These are phyloP conservation scores for Rhyacophila evoluta DNA, from an alignment of 2,888 invertebrate species.

Conservation along the genomic window DNA sequence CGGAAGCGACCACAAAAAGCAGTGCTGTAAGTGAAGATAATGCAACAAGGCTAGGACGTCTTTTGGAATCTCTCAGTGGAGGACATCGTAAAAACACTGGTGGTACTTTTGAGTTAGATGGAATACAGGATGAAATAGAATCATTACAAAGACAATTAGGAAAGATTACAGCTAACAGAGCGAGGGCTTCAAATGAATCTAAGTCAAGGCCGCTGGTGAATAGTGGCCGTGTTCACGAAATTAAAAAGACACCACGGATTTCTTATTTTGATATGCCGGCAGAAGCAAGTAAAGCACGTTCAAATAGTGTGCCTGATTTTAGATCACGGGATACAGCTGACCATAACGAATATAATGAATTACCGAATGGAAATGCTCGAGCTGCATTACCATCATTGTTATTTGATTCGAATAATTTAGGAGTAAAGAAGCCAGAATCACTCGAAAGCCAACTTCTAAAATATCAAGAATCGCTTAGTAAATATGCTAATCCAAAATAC, in stretches of 20 bases:
- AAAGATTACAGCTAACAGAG: background rate
- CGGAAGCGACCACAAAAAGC: background rate
- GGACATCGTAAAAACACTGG: background rate
- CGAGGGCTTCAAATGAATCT: background rate
- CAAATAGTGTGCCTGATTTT: background rate
- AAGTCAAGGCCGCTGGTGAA: background rate
- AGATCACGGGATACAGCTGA: background rate
- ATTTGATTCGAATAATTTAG: too few species aligned
- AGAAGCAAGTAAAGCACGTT: background rate
- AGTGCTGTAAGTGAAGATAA: background rate
- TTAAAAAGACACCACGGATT: background rate
- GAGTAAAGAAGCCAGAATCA: background rate
- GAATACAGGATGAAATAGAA: conserved; percentile 43
- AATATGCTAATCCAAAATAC: background rate
- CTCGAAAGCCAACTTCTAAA: background rate
- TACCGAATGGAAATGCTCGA: background rate
- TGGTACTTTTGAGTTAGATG: background rate
- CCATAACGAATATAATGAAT: background rate
- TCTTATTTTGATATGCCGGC: background rate
- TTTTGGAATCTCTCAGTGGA: background rate
- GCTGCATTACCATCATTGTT: background rate
- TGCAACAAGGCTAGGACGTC: background rate
- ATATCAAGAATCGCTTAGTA: background rate
- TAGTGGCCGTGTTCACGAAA: background rate
- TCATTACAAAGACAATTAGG: conserved; percentile 40